phyloP scores from a whole-genome alignment of 1,140 invertebrate genomes.

The Drosophila lacertosa region DNA sequence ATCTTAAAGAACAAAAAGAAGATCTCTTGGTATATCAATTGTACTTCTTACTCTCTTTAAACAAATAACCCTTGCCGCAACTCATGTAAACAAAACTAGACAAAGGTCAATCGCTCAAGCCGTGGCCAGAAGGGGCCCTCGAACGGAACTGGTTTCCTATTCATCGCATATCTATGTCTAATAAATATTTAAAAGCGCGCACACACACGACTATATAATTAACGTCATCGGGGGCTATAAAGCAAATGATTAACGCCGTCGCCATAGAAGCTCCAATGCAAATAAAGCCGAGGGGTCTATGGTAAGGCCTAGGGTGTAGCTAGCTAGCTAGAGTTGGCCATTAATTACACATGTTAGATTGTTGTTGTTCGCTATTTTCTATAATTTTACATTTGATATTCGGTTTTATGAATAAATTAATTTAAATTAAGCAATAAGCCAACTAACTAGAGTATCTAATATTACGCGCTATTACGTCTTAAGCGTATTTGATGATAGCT shows the following conservation, averaged over 20 bases:
- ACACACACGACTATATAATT: constrained; percentile 66
- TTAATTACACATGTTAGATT: constrained; percentile 48
- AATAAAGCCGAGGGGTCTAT: constrained; percentile 34
- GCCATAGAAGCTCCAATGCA: constrained; percentile 55
- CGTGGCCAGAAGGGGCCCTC: constrained; percentile 3
- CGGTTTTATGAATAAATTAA: constrained; percentile 78
- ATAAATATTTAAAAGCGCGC: constrained; percentile 66
- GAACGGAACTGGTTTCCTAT: constrained; percentile 55
- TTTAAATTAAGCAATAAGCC: constrained; percentile 80
- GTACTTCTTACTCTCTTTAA: too few relatives aligned
- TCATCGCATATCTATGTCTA: constrained; percentile 32
- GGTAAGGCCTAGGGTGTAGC: constrained; percentile 8
- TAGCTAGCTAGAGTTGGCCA: constrained; percentile 1
- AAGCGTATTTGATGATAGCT: constrained; percentile 67
- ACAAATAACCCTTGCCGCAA: too few relatives aligned
- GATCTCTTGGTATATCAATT: too few relatives aligned
- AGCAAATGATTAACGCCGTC: constrained; percentile 67
- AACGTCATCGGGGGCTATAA: constrained; percentile 58
- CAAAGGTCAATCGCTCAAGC: constrained; percentile 43
- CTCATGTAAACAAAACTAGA: constrained; percentile 6
- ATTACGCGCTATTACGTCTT: constrained; percentile 66
- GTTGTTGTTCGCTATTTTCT: constrained; percentile 61
- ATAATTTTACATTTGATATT: constrained; percentile 66
- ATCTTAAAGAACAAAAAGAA: too few relatives aligned
- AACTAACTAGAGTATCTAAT: constrained; percentile 77